A percentile compares a stretch with the other conserved stretches of the same genome.
Evolutionary conservation across 2,113 vertebrate genomes (phyloP).

Genomic region (Micromys minutus): DNA sequence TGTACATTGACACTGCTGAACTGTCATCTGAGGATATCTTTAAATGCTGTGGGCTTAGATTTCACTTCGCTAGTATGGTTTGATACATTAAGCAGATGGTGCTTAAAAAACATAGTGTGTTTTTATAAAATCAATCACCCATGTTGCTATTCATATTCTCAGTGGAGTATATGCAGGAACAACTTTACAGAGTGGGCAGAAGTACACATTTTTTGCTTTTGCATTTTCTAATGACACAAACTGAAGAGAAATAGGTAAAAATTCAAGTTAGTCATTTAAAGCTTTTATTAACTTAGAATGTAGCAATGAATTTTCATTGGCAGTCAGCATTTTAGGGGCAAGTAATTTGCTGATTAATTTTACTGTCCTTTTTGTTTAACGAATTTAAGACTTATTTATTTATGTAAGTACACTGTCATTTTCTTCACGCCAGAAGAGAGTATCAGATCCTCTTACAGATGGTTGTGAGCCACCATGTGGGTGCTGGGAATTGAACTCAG

Average conservation of each 20-base stretch:
- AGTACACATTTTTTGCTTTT: constrained; percentile 39
- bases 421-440: no score
- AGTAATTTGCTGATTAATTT: constrained; percentile 48
- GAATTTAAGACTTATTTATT: no score
- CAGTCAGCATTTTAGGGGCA: constrained; percentile 44
- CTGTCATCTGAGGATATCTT: not conserved
- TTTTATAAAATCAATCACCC: constrained; percentile 42
- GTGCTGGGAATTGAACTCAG: no score
- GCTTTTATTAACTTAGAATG: constrained; percentile 53
- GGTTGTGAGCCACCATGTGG: no score
- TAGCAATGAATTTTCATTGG: constrained; percentile 50
- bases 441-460: no score
- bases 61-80: not conserved
- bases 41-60: constrained; percentile 45
- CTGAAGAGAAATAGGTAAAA: constrained; percentile 44
- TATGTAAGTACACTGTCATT: no score
- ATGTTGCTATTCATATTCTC: constrained; percentile 44
- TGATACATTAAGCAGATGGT: constrained; percentile 21
- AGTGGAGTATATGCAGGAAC: not conserved
- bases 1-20: not conserved
- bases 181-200: constrained; percentile 29
- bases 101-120: not conserved
- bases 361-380: no score
- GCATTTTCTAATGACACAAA: constrained; percentile 22
- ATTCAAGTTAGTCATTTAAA: constrained; percentile 56